A percentile compares a stretch with the other conserved stretches of the same genome.
Evolutionary conservation across 2,797 vertebrate species (phyloP).

Genomic region (Kryptopterus vitreolus): DNA sequence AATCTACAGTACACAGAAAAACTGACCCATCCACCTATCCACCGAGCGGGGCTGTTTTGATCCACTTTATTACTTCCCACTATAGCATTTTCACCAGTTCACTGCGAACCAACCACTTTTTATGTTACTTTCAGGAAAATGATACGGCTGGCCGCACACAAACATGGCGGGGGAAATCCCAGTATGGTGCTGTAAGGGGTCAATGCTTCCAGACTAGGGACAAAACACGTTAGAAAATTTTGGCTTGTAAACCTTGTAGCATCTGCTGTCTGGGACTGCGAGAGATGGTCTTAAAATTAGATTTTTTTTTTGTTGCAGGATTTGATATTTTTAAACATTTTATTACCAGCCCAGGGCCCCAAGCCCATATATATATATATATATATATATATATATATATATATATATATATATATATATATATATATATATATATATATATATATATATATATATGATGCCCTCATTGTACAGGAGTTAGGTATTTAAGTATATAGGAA

Average conservation of each 20-base stretch:
- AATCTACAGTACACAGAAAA: not conserved
- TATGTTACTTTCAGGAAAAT: not conserved
- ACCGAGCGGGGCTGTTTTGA: not conserved
- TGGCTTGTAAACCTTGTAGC: not conserved
- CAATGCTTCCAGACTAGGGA: not conserved
- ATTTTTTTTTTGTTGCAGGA: not conserved
- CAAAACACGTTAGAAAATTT: not conserved
- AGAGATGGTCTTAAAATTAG: not conserved
- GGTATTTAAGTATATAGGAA: too few relatives aligned
- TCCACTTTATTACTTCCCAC: not conserved
- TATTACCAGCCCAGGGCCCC: too few relatives aligned
- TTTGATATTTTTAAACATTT: conserved; percentile 5
- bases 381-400: too few relatives aligned
- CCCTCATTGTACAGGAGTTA: too few relatives aligned
- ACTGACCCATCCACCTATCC: not conserved
- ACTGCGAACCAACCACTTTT: not conserved
- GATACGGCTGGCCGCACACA: not conserved
- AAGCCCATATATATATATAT: conserved; percentile 1
- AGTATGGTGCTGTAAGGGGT: not conserved
- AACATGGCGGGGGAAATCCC: not conserved
- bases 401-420: too few relatives aligned
- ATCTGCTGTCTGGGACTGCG: not conserved
- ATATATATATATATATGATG: too few relatives aligned
- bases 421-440: too few relatives aligned
- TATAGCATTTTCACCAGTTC: not conserved